Evolutionary conservation across 2,113 vertebrate species (phyloP), one percentile per base, ranked within the genome.

Genomic region (Myotis lucifugus): DNA sequence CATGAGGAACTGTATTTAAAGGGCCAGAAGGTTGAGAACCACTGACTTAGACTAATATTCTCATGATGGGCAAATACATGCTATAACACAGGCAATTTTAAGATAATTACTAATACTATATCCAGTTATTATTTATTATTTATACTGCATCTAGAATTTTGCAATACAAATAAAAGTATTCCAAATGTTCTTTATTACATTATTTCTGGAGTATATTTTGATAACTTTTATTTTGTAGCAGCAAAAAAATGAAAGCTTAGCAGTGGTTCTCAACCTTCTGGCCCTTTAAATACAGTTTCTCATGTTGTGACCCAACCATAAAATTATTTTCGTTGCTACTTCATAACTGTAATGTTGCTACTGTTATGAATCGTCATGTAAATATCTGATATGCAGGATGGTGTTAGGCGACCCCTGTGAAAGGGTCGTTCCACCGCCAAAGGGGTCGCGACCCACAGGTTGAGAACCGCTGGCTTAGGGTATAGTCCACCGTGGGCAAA

Each of bases 201-300:
- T 42, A 18, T 85, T 88, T 88, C 83, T 74, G 32, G 21, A 82
- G 54, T 50, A 72, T 46, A 77, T 42, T 19, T 37, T 23, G 34
- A 78, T 40, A 88, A 72, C 13, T 90, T 90, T 73, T 69, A 59
- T 73, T 90, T 93, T 92, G 61, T 93, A 70, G 67, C 59, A 69
- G 10, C 6, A 42, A 66, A 61, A 61, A 77, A 40, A 46, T 64
- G 32, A 61, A 92, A 73, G 13, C 48, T 85, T 27, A 88, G 72
- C 77, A 40, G 40, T 40, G 40, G 40, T 40, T 40, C 40, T 40
- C 40, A 40, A 40, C 40, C 40, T 40, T 40, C 40, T 40, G 40
- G 40, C 40, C 40, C 40, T 40, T 40, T 40, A 40, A 40, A 40
- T 40, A 40, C 40, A 40, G 4, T 40, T 40, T 5, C 40, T 40